Conservation (phyloP, 2,888 invertebrate species). For the Elegia similella region DNA sequence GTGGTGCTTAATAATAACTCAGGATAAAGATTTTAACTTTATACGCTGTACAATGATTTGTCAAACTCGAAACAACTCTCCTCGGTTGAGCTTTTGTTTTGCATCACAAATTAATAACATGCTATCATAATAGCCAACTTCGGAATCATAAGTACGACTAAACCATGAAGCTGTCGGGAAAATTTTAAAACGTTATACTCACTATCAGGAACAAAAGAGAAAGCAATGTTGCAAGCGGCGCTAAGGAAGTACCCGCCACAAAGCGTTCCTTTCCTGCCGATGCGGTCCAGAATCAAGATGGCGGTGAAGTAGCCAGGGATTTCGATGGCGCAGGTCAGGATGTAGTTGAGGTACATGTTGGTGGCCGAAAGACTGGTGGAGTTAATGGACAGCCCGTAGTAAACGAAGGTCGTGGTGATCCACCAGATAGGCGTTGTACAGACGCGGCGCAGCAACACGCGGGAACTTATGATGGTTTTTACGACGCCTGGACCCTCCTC, state of each 20-base stretch:
- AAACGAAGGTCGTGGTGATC: constrained; percentile 84
- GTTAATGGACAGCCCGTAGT: constrained; percentile 84
- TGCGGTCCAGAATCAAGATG: constrained; percentile 77
- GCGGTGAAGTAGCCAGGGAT: constrained; percentile 85
- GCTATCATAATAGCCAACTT: too few species aligned
- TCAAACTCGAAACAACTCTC: too few species aligned
- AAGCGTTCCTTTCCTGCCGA: constrained; percentile 82
- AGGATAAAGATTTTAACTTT: too few species aligned
- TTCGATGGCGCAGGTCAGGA: constrained; percentile 82
- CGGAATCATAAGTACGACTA: not conserved
- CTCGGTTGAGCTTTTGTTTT: too few species aligned
- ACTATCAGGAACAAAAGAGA: constrained; percentile 78
- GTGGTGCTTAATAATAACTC: too few species aligned
- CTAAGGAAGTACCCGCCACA: constrained; percentile 80
- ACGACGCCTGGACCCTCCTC: constrained; percentile 17
- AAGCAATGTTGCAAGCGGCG: constrained; percentile 78
- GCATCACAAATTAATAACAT: too few species aligned
- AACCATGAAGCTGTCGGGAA: too few species aligned
- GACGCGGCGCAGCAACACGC: constrained; percentile 6
- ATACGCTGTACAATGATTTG: too few species aligned
- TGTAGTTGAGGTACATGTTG: constrained; percentile 83
- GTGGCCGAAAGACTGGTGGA: constrained; percentile 82
- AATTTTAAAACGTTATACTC: constrained; percentile 27
- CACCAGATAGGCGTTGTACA: constrained; percentile 73
- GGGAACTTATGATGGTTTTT: constrained; percentile 13